Percentiles rank a stretch among this genome's conserved stretches.
phyloP scores from a whole-genome alignment of 2,888 invertebrate species.

The Epistrophe eligans region DNA sequence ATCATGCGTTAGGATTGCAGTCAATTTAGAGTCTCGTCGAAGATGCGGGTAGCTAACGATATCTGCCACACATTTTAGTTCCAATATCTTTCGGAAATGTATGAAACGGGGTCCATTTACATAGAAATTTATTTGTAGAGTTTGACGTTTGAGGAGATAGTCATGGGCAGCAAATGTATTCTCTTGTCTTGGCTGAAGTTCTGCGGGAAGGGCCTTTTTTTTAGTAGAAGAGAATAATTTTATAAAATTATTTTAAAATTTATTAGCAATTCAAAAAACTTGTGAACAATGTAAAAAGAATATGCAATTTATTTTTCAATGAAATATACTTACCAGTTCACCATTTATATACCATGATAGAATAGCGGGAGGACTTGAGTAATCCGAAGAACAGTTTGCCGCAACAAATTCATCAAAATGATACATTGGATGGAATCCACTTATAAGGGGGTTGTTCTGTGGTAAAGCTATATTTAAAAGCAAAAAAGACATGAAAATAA shows the following conservation, averaged over 20 bases:
- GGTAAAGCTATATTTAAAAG: slow-evolving; percentile 77
- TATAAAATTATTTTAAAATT: too few relatives aligned
- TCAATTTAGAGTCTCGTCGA: slow-evolving; percentile 72
- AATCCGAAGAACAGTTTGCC: slow-evolving; percentile 79
- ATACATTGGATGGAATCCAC: slow-evolving; percentile 76
- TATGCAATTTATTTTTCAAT: too few relatives aligned
- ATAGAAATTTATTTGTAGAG: slow-evolving; percentile 77
- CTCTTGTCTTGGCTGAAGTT: slow-evolving; percentile 77
- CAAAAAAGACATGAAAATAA: not conserved
- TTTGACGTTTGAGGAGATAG: slow-evolving; percentile 77
- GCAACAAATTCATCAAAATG: slow-evolving; percentile 77
- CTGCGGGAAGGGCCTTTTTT: slow-evolving; percentile 74
- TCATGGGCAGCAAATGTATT: slow-evolving; percentile 77
- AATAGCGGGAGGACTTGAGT: slow-evolving; percentile 77
- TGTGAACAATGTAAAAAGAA: too few relatives aligned
- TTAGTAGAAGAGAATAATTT: not conserved
- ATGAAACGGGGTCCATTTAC: slow-evolving; percentile 77
- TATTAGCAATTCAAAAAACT: too few relatives aligned
- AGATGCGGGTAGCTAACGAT: slow-evolving; percentile 76
- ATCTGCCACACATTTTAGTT: slow-evolving; percentile 78
- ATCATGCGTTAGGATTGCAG: slow-evolving; percentile 74
- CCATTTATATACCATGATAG: slow-evolving; percentile 78
- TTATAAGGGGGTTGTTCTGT: slow-evolving; percentile 77
- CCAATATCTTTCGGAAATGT: slow-evolving; percentile 73
- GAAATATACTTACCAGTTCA: slow-evolving; percentile 74